Percentiles rank a stretch among this genome's conserved stretches.
Evolutionary conservation across 1,140 invertebrate species (phyloP).

Genomic region (Drosophila triauraria): DNA sequence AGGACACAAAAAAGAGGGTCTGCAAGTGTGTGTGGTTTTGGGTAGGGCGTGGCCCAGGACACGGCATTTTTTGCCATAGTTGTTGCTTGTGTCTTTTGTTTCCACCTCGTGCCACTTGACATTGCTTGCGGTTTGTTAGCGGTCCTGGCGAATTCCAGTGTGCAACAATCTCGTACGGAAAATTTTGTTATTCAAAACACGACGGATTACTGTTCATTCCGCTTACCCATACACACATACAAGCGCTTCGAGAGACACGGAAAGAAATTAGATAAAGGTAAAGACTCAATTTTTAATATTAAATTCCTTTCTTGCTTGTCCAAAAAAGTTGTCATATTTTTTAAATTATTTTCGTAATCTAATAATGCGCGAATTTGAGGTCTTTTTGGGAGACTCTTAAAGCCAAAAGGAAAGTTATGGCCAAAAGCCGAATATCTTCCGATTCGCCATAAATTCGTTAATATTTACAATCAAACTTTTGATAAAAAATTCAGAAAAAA

Average conservation of each 20-base stretch:
- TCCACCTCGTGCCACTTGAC: conserved; percentile 70
- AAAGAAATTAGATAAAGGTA: background rate
- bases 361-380: too few relatives aligned
- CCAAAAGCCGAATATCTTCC: too few relatives aligned
- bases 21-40: conserved; percentile 35
- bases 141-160: conserved; percentile 67
- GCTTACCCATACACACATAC: conserved; percentile 59
- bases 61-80: conserved; percentile 44
- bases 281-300: background rate
- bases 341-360: too few relatives aligned
- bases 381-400: too few relatives aligned
- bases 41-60: conserved; percentile 62
- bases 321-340: too few relatives aligned
- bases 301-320: too few relatives aligned
- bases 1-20: conserved; percentile 51
- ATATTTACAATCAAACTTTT: too few relatives aligned
- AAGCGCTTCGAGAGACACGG: conserved; percentile 3
- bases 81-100: conserved; percentile 63
- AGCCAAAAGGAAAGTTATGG: too few relatives aligned
- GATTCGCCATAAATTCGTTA: too few relatives aligned
- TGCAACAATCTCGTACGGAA: conserved; percentile 72
- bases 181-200: conserved; percentile 83
- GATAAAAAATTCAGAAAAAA: too few relatives aligned
- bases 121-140: conserved; percentile 81
- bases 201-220: conserved; percentile 83